phyloP scores from a whole-genome alignment of 1,140 invertebrate genomes.

The Drosophila sechellia region DNA sequence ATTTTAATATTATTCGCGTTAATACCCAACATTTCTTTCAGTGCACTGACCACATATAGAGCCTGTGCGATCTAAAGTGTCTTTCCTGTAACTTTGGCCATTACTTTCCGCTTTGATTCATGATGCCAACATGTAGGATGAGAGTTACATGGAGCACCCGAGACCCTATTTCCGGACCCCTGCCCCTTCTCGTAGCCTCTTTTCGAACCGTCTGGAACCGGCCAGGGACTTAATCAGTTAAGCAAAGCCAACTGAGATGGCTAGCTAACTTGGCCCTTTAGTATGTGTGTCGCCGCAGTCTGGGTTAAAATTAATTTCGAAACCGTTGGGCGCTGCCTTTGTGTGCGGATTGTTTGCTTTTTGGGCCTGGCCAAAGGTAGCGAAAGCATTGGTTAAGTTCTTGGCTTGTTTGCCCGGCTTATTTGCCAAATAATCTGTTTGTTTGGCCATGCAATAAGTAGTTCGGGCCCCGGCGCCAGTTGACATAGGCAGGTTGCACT shows the following conservation, averaged over 20 bases:
- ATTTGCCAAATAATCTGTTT: constrained; percentile 55
- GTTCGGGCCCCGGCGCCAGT: constrained; percentile 20
- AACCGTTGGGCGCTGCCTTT: constrained; percentile 37
- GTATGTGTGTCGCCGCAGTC: constrained; percentile 2
- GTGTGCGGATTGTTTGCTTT: constrained; percentile 35
- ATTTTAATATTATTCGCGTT: no score
- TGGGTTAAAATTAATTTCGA: constrained; percentile 52
- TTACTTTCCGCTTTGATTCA: constrained; percentile 53
- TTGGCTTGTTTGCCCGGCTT: constrained; percentile 39
- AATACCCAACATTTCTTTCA: not conserved
- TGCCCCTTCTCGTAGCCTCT: not conserved
- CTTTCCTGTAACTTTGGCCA: constrained; percentile 44
- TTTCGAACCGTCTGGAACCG: constrained; percentile 12
- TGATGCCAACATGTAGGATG: constrained; percentile 4
- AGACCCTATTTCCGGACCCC: constrained; percentile 26
- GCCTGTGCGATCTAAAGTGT: constrained; percentile 28
- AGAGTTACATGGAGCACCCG: not conserved
- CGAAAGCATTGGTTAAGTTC: constrained; percentile 24
- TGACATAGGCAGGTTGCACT: constrained; percentile 34
- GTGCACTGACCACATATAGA: constrained; percentile 23
- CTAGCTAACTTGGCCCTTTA: constrained; percentile 12
- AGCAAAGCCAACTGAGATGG: constrained; percentile 40
- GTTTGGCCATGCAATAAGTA: constrained; percentile 54
- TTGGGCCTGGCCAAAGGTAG: constrained; percentile 13
- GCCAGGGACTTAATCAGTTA: constrained; percentile 47